These are phyloP conservation scores for Nemoura dubitans DNA, from an alignment of 2,888 invertebrate genomes.

Conservation along the genomic window DNA sequence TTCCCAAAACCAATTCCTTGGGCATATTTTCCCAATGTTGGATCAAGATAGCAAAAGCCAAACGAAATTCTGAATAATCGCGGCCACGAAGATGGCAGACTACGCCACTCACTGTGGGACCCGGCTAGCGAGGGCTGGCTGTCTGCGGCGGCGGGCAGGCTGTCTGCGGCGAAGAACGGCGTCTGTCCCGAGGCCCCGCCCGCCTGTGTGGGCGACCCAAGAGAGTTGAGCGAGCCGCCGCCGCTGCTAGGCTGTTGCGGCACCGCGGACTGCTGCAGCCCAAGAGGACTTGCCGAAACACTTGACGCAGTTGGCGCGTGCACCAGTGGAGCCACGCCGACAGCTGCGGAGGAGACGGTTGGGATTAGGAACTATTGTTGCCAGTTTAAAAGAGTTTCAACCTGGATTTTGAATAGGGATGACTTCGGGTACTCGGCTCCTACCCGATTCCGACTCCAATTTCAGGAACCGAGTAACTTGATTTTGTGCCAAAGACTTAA, in stretches of 20 bases:
- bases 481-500: no score
- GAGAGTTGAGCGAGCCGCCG: conserved; percentile 44
- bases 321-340: background rate
- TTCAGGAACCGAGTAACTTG: no score
- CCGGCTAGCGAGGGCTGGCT: conserved; percentile 43
- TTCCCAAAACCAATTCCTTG: no score
- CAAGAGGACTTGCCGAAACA: conserved; percentile 48
- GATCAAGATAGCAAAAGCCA: no score
- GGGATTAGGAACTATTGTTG: no score
- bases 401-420: no score
- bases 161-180: conserved; percentile 45
- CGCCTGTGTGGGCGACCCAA: conserved; percentile 59
- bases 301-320: background rate
- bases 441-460: no score
- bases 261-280: conserved; percentile 30
- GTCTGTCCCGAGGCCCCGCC: conserved; percentile 53
- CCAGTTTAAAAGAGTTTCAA: no score
- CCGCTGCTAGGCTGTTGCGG: conserved; percentile 30
- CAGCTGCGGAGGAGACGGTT: conserved; percentile 46
- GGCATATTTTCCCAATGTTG: no score
- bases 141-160: conserved; percentile 33
- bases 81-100: background rate
- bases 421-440: no score
- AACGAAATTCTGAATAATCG: no score
- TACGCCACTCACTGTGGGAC: conserved; percentile 34